phyloP scores from a whole-genome alignment of 1,140 invertebrate species.

The Amyelois transitella region DNA sequence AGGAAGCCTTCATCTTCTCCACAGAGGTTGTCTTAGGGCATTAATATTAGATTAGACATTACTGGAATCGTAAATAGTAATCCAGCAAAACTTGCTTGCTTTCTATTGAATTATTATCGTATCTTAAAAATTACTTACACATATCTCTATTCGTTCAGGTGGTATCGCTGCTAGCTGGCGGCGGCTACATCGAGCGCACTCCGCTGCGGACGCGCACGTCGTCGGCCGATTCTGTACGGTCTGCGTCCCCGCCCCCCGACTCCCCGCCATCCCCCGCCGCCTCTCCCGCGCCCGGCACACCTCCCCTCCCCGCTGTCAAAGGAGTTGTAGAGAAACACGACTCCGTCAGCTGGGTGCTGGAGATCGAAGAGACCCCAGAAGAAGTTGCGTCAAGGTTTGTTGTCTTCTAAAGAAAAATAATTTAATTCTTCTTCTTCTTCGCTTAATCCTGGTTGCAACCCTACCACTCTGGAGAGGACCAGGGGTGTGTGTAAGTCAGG shows the following conservation, averaged over 20 bases:
- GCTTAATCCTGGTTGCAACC: no score
- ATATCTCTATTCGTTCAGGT: constrained; percentile 28
- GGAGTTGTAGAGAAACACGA: constrained; percentile 88
- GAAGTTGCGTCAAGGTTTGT: constrained; percentile 73
- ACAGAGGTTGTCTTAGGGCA: no score
- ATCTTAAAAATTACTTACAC: neutral
- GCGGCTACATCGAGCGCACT: constrained; percentile 51
- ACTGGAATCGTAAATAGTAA: no score
- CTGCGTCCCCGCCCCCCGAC: constrained; percentile 74
- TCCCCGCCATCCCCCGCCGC: constrained; percentile 68
- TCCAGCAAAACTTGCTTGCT: no score
- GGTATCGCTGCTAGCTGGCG: constrained; percentile 55
- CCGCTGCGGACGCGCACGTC: constrained; percentile 50
- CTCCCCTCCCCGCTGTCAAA: constrained; percentile 81
- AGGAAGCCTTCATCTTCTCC: no score
- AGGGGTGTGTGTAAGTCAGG: no score
- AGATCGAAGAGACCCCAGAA: constrained; percentile 82
- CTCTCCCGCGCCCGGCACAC: constrained; percentile 46
- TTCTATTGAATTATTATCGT: no score
- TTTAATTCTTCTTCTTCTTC: neutral
- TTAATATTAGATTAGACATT: no score
- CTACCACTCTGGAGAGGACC: no score
- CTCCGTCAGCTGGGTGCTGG: constrained; percentile 88
- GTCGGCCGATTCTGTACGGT: constrained; percentile 44
- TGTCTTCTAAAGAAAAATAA: no score